Evolutionary conservation across 2,113 vertebrate genomes (phyloP), one percentile per base, ranked within the genome.

Genomic region (Chlamydotis undulata): DNA sequence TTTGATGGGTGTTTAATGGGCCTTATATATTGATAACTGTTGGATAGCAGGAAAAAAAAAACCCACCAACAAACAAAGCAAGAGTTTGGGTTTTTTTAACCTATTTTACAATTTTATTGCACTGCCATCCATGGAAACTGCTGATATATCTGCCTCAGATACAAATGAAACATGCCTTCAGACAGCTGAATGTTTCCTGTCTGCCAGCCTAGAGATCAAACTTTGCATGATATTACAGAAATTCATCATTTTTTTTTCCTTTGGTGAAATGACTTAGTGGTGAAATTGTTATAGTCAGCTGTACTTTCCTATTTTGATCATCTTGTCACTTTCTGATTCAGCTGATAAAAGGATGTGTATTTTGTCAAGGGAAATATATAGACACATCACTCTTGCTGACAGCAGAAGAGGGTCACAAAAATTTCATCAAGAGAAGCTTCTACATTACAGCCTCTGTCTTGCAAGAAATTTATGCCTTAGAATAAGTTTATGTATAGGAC

Each of bases 161-260:
- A 91, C 45, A 94, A 96, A 96, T 96, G 91, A 94, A 96, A 89
- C 87, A 95, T 94, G 83, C 74, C 57, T 89, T 85, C 61, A 60
- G 95, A 94, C 74, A 93, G 93, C 84, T 93, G 84, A 95, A 96
- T 91, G 94, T 89, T 89, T 95, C 75, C 89, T 94, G 70, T 63
- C 87, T 93, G 89, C 87, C 87, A 94, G 83, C 69, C 89, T 65
- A 73, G 95, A 91, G 95, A 93, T 96, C 95, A 93, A 87, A 96
- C 93, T 96, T 97, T 96, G 91, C 84, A 93, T 96, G 91, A 85
- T 95, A 96, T 94, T 96, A 94, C 81, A 91, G 95, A 90, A 96
- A 96, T 96, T 89, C 53, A 95, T 97, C 94, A 88, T 93, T 94
- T 94, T 95, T 94, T 95, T 92, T 80, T 93, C 91, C 86, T 95